Evolutionary conservation across 2,888 invertebrate genomes (phyloP).

Genomic region (Fragum whitleyi): DNA sequence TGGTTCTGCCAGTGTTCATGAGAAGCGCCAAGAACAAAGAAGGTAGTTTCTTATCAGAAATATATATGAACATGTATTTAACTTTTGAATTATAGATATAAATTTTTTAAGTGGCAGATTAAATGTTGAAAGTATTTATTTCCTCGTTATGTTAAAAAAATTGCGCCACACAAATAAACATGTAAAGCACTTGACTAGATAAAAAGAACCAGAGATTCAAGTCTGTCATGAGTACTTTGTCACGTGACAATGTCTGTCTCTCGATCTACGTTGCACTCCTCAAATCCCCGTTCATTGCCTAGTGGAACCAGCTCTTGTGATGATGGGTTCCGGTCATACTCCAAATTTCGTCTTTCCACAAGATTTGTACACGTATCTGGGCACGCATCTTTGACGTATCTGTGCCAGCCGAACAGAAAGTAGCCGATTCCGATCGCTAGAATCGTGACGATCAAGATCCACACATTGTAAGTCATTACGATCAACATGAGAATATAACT

Average conservation of each 20-base stretch:
- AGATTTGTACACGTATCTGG: conserved; percentile 42
- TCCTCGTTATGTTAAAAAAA: too few species aligned
- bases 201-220: neutral
- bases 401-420: conserved; percentile 61
- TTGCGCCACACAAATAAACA: too few species aligned
- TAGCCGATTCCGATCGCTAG: conserved; percentile 58
- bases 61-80: too few species aligned
- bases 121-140: too few species aligned
- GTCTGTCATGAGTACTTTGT: neutral
- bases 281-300: conserved; percentile 13
- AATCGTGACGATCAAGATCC: conserved; percentile 66
- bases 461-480: conserved; percentile 72
- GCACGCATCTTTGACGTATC: conserved; percentile 36
- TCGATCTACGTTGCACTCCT: conserved; percentile 29
- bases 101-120: too few species aligned
- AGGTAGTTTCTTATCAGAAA: too few species aligned
- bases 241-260: conserved; percentile 43
- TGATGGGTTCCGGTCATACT: conserved; percentile 42
- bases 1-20: too few species aligned
- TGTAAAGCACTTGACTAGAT: too few species aligned
- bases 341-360: conserved; percentile 15
- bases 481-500: conserved; percentile 71
- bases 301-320: conserved; percentile 61
- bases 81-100: too few species aligned
- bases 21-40: too few species aligned